Base-by-base conservation (phyloP, 2,113 vertebrate species). In the Odocoileus virginianus region DNA sequence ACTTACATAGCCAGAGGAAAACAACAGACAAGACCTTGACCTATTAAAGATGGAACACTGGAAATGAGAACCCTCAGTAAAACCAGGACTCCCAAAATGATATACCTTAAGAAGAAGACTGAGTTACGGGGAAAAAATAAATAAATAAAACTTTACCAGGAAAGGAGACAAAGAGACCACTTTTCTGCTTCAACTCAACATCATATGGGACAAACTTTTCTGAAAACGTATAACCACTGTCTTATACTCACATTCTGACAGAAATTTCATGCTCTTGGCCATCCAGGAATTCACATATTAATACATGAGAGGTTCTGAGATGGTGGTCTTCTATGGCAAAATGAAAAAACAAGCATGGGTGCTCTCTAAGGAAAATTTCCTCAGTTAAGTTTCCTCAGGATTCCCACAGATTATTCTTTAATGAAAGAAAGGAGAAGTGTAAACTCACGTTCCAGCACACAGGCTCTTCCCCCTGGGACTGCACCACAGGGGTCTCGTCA, bases 391-490 rank as follows among this genome's bases (percentile, higher is more conserved):
- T 78, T 57, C n/a, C 6, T 36, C 21, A 60, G 45, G 15, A 36
- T 60, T 90, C 12, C 0, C 5, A 45, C 9, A 12, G 7, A 12
- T 54, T 82, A n/a, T 25, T 82, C 79, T 82, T 54, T n/a, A 13
- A 36, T 23, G 79, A 82, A 82, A 82, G 11, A 54, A n/a, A n/a
- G 17, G 6, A 52, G 19, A 54, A 11, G 11, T 36, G 19, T 12
- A 19, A 36, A 52, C 33, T n/a, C 30, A 3, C 0, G 2, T 7
- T 52, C 17, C 14, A n/a, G 30, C 10, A 21, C 16, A n/a, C 47
- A n/a, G 30, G 3, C 5, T 23, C 17, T 52, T 2, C 30, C 17
- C 30, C 21, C 7, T 0, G 2, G 12, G 0, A 7, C 33, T 36
- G 50, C 50, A 7, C 7, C 19, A 14, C 17, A 14, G 2, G 5